Percentiles rank a stretch among this genome's conserved stretches.
These are phyloP conservation scores for Monodelphis domestica DNA, from an alignment of 2,797 vertebrate genomes.

Conservation along the genomic window DNA sequence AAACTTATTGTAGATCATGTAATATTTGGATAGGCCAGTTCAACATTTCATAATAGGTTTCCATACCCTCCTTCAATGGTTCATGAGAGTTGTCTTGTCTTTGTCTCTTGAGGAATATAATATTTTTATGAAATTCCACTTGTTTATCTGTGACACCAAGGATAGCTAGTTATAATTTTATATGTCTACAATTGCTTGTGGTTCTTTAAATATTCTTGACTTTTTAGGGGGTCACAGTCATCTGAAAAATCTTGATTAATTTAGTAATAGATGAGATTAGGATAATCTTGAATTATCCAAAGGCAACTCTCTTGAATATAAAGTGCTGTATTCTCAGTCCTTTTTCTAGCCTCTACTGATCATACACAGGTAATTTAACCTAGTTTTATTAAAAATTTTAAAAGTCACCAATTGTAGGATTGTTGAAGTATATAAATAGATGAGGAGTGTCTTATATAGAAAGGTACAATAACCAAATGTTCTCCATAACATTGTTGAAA, in stretches of 20 bases:
- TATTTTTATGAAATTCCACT: not conserved
- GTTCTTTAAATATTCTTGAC: not conserved
- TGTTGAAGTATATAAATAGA: not conserved
- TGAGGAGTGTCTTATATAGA: not conserved
- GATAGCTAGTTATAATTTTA: not conserved
- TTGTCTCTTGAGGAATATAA: not conserved
- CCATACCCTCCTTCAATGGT: not conserved
- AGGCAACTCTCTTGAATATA: not conserved
- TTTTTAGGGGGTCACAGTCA: not conserved
- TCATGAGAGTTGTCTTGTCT: not conserved
- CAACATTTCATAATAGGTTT: not conserved
- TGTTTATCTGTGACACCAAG: not conserved
- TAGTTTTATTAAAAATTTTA: not conserved
- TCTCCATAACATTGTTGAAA: too few species aligned
- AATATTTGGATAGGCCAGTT: not conserved
- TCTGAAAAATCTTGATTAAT: not conserved
- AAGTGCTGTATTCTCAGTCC: too few species aligned
- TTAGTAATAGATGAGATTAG: not conserved
- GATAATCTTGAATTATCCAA: not conserved
- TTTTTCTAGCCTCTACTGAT: not conserved
- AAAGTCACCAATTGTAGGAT: not conserved
- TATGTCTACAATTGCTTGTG: not conserved
- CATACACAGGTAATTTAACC: not conserved
- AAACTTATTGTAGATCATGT: not conserved
- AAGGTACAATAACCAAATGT: not conserved